These are phyloP conservation scores for Holacanthella duospinosa DNA, from an alignment of 2,888 invertebrate genomes.

Conservation along the genomic window DNA sequence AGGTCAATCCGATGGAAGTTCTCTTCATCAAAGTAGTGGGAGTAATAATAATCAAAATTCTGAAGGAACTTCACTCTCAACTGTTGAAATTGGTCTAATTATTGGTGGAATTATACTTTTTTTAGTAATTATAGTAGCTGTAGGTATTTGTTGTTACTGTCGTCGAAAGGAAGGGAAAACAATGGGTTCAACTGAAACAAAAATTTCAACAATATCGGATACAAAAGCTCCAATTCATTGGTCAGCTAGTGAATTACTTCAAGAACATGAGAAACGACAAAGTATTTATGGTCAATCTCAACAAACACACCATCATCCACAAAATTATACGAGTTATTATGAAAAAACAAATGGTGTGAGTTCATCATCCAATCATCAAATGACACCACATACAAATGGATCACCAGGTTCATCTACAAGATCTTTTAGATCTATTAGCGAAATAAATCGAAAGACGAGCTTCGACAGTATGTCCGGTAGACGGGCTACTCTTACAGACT, in stretches of 20 bases:
- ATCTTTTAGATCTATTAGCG: conserved; percentile 36
- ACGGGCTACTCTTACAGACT: conserved; percentile 25
- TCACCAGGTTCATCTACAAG: conserved; percentile 33
- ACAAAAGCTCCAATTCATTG: conserved; percentile 35
- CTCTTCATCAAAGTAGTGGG: background rate
- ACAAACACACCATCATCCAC: background rate
- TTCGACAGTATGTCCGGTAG: conserved; percentile 21
- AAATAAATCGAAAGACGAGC: conserved; percentile 31
- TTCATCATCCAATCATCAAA: background rate
- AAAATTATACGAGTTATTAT: conserved; percentile 3
- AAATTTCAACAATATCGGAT: conserved; percentile 35
- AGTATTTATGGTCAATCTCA: conserved; percentile 43
- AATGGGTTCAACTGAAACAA: conserved; percentile 34
- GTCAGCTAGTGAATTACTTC: conserved; percentile 50
- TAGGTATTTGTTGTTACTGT: conserved; percentile 46
- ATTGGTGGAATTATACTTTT: conserved; percentile 45
- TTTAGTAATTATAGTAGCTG: conserved; percentile 45
- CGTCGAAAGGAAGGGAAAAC: conserved; percentile 39
- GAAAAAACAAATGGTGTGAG: background rate
- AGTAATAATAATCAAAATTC: background rate
- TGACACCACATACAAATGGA: conserved; percentile 14
- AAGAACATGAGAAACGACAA: conserved; percentile 50
- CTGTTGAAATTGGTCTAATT: conserved; percentile 42
- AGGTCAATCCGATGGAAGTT: background rate
- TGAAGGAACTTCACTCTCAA: conserved; percentile 9